Evolutionary conservation across 2,113 vertebrate genomes (phyloP).

Genomic region (Arvicanthis niloticus): DNA sequence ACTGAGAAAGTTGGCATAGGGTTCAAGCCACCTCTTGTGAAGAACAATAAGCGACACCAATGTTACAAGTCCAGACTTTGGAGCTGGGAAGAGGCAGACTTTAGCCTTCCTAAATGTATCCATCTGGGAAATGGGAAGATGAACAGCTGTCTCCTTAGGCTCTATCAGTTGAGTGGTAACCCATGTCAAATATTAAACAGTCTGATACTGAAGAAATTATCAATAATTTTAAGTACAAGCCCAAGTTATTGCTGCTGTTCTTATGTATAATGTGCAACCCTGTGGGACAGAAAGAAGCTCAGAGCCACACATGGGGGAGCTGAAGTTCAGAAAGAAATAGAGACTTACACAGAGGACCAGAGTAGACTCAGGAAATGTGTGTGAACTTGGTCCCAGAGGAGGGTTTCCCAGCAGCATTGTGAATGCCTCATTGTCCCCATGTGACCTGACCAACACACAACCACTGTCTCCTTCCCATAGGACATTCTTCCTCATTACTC

Average conservation of each 20-base stretch:
- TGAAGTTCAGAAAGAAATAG: background rate
- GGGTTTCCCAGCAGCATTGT: background rate
- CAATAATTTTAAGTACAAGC: background rate
- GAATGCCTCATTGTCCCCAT: too few relatives aligned
- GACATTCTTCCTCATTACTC: background rate
- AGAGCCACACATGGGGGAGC: rapidly evolving
- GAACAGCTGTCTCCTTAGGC: background rate
- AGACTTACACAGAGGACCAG: background rate
- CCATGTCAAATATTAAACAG: background rate
- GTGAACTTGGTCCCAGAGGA: background rate
- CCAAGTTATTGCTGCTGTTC: background rate
- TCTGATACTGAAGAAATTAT: background rate
- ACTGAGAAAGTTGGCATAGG: background rate
- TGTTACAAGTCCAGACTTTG: rapidly evolving
- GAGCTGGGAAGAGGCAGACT: background rate
- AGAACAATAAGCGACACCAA: background rate
- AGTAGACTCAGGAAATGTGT: background rate
- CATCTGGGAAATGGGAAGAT: background rate
- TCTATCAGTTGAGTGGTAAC: background rate
- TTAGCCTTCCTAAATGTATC: background rate
- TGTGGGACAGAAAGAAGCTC: background rate
- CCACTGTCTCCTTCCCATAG: background rate
- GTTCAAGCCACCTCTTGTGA: background rate
- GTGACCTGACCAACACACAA: background rate
- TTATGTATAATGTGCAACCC: background rate